Evolutionary conservation across 2,797 vertebrate genomes (phyloP), one percentile per base, ranked within the genome.

Genomic region (Pipistrellus nathusii): DNA sequence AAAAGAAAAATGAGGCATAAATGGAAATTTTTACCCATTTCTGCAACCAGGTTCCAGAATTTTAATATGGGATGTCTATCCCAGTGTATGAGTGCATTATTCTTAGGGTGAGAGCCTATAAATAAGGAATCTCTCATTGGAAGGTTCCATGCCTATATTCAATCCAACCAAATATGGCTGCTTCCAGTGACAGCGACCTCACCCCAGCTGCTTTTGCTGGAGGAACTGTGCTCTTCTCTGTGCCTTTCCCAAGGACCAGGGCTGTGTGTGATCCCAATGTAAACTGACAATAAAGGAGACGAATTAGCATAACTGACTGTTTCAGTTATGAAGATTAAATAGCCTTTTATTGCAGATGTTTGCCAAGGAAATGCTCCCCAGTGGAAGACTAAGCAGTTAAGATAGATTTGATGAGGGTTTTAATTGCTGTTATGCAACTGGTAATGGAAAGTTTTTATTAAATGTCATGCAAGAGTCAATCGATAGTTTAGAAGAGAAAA

Each of bases 371-470:
- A 97, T 98, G 95, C 80, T 98, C 98, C 98, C 98, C 91, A 93
- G 97, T 98, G 98, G 85, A 98, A 98, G 96, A 94, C 95, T 98
- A 97, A 98, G 97, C 96, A 98, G 97, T 98, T 98, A 98, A 97
- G 95, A 98, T 96, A 96, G 96, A 98, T 97, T 98, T 98, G 97
- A 98, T 98, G 97, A 98, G 98, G 97, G 95, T 98, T 98, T 98
- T 98, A 98, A 98, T 98, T 98, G 97, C 93, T 98, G 92, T 97
- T 98, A 98, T 96, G 94, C 91, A 98, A 98, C 83, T 98, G 95
- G 90, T 98, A 98, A 98, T 96, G 92, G 95, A 97, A 98, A 97
- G 85, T 30, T 97, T 98, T 98, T 98, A 98, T 98, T 98, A 98
- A 98, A 97, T 72, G 57, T 97, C 96, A 95, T 78, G 85, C 69